Conservation (phyloP, 2,797 vertebrate species). For the Choloepus didactylus region DNA sequence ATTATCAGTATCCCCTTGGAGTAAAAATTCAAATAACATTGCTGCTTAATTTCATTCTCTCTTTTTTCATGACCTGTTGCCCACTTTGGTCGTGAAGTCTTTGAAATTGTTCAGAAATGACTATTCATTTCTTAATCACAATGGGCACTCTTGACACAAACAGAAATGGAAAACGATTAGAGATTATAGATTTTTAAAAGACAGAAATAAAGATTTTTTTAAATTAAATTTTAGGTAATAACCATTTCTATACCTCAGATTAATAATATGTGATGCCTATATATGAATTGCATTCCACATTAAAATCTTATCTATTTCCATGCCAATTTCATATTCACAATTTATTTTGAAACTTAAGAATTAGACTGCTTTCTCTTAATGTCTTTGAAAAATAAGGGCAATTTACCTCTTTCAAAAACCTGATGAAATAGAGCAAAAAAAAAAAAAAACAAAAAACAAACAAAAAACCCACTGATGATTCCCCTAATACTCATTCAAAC, state of each 20-base stretch:
- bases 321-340: neutral
- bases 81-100: neutral
- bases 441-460: neutral
- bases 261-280: constrained; percentile 9
- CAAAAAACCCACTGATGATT: neutral
- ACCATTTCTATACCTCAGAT: neutral
- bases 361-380: neutral
- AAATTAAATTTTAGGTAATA: constrained; percentile 43
- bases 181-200: neutral
- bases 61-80: neutral
- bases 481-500: neutral
- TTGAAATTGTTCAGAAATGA: constrained; percentile 46
- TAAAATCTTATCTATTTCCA: neutral
- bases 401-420: neutral
- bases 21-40: constrained; percentile 20
- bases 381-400: constrained; percentile 8
- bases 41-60: neutral
- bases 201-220: constrained; percentile 33
- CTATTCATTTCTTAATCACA: neutral
- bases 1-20: neutral
- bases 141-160: neutral
- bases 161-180: neutral
- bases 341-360: constrained; percentile 34
- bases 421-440: neutral
- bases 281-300: constrained; percentile 1